Percentiles rank a stretch among this genome's conserved stretches.
These are phyloP conservation scores for Psococerastis gibbosa DNA, from an alignment of 2,888 invertebrate genomes.

Conservation along the genomic window DNA sequence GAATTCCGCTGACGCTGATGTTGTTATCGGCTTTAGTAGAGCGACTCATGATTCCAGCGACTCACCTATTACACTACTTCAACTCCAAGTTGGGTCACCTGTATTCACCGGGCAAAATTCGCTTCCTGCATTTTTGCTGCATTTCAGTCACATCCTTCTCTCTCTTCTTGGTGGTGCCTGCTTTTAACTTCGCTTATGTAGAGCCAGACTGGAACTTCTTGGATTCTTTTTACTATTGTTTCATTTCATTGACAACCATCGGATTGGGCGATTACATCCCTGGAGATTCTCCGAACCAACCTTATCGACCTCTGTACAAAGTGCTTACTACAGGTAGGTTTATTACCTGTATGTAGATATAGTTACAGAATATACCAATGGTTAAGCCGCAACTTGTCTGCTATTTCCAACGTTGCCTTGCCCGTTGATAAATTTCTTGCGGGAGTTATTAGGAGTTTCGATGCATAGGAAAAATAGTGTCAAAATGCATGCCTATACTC, in stretches of 20 bases:
- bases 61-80: slow-evolving; percentile 45
- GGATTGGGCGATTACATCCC: slow-evolving; percentile 82
- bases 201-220: slow-evolving; percentile 71
- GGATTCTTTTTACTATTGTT: slow-evolving; percentile 80
- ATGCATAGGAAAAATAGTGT: too few relatives aligned
- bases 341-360: too few relatives aligned
- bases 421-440: too few relatives aligned
- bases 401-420: too few relatives aligned
- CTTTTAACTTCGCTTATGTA: slow-evolving; percentile 48
- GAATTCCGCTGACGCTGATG: slow-evolving; percentile 72
- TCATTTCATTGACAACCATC: slow-evolving; percentile 76
- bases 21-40: slow-evolving; percentile 67
- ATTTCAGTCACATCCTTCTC: slow-evolving; percentile 29
- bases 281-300: slow-evolving; percentile 55
- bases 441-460: too few relatives aligned
- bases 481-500: too few relatives aligned
- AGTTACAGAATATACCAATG: too few relatives aligned
- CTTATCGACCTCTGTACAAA: slow-evolving; percentile 65
- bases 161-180: slow-evolving; percentile 54
- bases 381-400: too few relatives aligned
- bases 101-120: slow-evolving; percentile 53
- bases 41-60: slow-evolving; percentile 53
- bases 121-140: slow-evolving; percentile 51
- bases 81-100: slow-evolving; percentile 51
- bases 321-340: slow-evolving; percentile 53